Evolutionary conservation across 2,888 invertebrate species (phyloP), one percentile per base, ranked within the genome.

Genomic region (Epirrhoe alternata): DNA sequence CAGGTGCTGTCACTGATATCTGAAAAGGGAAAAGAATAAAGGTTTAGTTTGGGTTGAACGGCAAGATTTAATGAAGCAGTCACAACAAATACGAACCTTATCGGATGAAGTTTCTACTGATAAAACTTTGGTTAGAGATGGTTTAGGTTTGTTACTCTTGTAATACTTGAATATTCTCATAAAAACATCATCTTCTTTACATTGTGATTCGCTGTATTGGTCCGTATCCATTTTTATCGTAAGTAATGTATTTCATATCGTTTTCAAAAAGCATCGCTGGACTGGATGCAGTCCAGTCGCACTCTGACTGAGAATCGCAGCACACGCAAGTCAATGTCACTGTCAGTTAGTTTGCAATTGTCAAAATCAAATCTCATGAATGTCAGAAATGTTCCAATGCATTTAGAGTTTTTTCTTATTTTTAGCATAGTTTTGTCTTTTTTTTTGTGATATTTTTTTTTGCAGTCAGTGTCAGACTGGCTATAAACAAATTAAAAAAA

Each of bases 91-190:
- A 51, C 58, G 55, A 72, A 85, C 87, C 81, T 82, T 78, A 69
- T 78, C 73, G 12, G 54, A 59, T 55, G 65, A 45, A 17, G 76
- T 72, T 63, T 78, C 87, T 66, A 95, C 87, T 84, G 95, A 94
- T 69, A 97, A 81, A 0, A 97, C 96, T 71, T 94, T 81, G n/a
- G 88, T 83, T 10, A 96, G 87, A 77, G 95, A 94, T 0, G 97
- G 96, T 59, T 93, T 90, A 8, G 95, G 94, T 69, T 94, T 94
- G 77, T 95, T 95, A 8, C 95, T 94, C 88, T 97, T 97, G 76
- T 96, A 98, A 88, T 96, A 96, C 85, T 97, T 97, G 84, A 97
- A 98, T 70, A 86, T 87, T 71, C 94, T 94, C 89, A 95, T 96
- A 84, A 97, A 97, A 55, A 66, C 64, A 71, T 90, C 86, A 66